Evolutionary conservation across 2,888 invertebrate species (phyloP).

Genomic region (Calameuta idolon): DNA sequence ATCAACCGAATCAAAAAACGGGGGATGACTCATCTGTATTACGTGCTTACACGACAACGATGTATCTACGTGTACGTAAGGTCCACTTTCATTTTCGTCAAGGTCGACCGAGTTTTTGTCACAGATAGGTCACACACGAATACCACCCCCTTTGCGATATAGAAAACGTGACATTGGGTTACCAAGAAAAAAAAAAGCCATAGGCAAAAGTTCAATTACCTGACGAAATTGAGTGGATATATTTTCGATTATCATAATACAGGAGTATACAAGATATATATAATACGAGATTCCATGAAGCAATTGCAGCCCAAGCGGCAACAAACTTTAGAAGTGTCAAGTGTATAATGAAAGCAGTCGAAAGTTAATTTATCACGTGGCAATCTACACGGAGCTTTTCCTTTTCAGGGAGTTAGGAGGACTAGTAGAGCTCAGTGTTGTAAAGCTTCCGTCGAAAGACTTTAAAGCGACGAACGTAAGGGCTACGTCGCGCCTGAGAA

Average conservation of each 20-base stretch:
- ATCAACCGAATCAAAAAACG: not conserved
- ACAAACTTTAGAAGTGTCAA: not conserved
- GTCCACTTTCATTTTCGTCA: not conserved
- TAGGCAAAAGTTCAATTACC: not conserved
- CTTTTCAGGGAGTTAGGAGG: not conserved
- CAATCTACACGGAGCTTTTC: not conserved
- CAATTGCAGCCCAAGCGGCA: not conserved
- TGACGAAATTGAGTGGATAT: not conserved
- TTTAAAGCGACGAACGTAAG: not conserved
- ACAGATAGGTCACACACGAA: not conserved
- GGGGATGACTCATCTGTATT: not conserved
- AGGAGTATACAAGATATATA: too few species aligned
- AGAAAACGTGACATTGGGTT: not conserved
- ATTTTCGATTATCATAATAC: not conserved
- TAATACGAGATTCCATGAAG: not conserved
- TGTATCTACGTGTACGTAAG: not conserved
- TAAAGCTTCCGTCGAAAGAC: not conserved
- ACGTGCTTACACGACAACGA: not conserved
- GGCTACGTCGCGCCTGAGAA: not conserved
- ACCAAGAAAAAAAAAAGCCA: not conserved
- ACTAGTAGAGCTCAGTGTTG: not conserved
- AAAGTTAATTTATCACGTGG: not conserved
- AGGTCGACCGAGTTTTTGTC: not conserved
- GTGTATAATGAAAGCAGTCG: not conserved
- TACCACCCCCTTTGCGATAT: not conserved